A percentile compares a stretch with the other conserved stretches of the same genome.
phyloP scores from a whole-genome alignment of 2,113 vertebrate species.

The Hirundichthys speculiger region DNA sequence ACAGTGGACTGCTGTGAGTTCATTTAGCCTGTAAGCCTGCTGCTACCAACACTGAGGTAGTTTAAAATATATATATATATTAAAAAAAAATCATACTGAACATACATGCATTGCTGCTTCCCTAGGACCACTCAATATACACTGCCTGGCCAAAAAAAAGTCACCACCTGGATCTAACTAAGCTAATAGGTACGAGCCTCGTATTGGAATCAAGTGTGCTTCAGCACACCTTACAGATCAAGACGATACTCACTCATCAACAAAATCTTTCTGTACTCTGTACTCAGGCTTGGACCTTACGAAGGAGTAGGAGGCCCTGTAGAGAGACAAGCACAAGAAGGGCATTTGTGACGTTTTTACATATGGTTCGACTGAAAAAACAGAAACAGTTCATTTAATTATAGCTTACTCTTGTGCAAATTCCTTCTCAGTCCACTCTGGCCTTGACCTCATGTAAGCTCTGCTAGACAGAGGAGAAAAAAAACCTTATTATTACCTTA shows the following conservation, averaged over 20 bases:
- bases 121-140: too few relatives aligned
- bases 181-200: too few relatives aligned
- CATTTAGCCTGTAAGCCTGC: too few relatives aligned
- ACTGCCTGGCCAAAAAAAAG: too few relatives aligned
- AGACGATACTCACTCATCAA: conserved; percentile 61
- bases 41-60: too few relatives aligned
- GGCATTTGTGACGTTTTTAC: not conserved
- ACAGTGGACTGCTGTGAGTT: too few relatives aligned
- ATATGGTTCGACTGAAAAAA: not conserved
- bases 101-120: too few relatives aligned
- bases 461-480: conserved; percentile 24
- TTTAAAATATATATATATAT: too few relatives aligned
- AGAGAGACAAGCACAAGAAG: conserved; percentile 1
- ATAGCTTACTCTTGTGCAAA: conserved; percentile 52
- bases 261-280: conserved; percentile 38
- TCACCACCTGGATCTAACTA: too few relatives aligned
- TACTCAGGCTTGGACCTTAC: conserved; percentile 37
- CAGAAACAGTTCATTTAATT: not conserved
- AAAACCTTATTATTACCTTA: not conserved
- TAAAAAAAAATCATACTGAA: too few relatives aligned
- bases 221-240: too few relatives aligned
- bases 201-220: too few relatives aligned
- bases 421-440: conserved; percentile 46
- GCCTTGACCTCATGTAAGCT: conserved; percentile 51
- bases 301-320: conserved; percentile 55